Evolutionary conservation across 2,888 invertebrate species (phyloP), one percentile per base, ranked within the genome.

Genomic region (Eupithecia insigniata): DNA sequence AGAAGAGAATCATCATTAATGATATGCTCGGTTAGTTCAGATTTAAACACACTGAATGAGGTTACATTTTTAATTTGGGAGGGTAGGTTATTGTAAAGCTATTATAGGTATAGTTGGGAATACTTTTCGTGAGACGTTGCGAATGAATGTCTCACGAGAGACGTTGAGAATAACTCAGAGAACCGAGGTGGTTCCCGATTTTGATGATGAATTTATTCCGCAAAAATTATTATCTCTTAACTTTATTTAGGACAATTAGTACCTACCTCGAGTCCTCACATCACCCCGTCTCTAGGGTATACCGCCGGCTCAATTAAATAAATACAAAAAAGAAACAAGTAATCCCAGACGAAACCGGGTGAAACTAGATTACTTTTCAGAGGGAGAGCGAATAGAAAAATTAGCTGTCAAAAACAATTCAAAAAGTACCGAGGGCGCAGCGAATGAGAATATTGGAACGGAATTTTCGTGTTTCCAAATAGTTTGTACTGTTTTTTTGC

Each of bases 201-300:
- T n/a, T n/a, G n/a, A n/a, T n/a, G n/a, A n/a, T n/a, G n/a, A n/a
- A n/a, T n/a, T n/a, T n/a, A n/a, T n/a, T n/a, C n/a, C n/a, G n/a
- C n/a, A n/a, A n/a, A n/a, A n/a, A n/a, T n/a, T n/a, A n/a, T n/a
- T n/a, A n/a, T 51, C 3, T 51, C 10, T 10, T 10, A 60, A 30
- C 14, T 60, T 60, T 18, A 18, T 18, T 84, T 85, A 55, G 87
- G 88, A 85, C 87, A 10, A 22, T 7, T n/a, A n/a, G 86, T 82
- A 30, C 22, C 28, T 58, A 70, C 64, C 67, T 55, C 39, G 81
- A 79, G 80, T 83, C 87, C 89, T 89, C 89, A 91, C 89, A 85
- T 90, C 88, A 84, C 90, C 90, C 89, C 89, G 86, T 91, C 92
- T 89, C 92, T 85, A 77, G 92, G 90, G 93, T 85, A 89, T 88